Evolutionary conservation across 2,888 invertebrate species (phyloP).

Genomic region (Podabrus alpinus): DNA sequence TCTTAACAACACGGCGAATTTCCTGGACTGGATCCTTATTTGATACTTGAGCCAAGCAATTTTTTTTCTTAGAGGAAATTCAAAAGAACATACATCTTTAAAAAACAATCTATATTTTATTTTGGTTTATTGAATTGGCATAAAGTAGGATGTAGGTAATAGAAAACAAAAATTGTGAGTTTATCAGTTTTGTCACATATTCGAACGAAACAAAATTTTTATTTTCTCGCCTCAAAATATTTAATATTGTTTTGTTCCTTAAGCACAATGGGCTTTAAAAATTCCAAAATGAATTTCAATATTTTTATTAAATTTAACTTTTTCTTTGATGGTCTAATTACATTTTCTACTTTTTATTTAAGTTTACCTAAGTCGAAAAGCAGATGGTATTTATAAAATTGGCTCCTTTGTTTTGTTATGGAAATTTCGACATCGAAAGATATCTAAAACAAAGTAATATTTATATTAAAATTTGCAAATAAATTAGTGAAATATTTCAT

Average conservation of each 20-base stretch:
- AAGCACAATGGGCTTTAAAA: background rate
- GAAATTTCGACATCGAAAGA: background rate
- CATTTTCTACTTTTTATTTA: background rate
- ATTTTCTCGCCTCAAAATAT: background rate
- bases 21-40: background rate
- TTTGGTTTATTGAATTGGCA: slow-evolving; percentile 43
- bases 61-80: background rate
- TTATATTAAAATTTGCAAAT: background rate
- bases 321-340: background rate
- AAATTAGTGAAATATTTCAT: no score
- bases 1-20: background rate
- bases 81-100: slow-evolving; percentile 37
- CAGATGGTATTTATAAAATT: background rate
- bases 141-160: slow-evolving; percentile 39
- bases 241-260: background rate
- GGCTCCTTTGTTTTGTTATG: background rate
- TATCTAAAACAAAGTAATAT: background rate
- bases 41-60: background rate
- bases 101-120: slow-evolving; percentile 47
- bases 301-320: background rate
- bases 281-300: background rate
- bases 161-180: slow-evolving; percentile 33
- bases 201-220: background rate
- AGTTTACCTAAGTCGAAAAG: background rate
- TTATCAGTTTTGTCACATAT: slow-evolving; percentile 20